Evolutionary conservation across 2,888 invertebrate species (phyloP).

Genomic region (Merodon equestris): DNA sequence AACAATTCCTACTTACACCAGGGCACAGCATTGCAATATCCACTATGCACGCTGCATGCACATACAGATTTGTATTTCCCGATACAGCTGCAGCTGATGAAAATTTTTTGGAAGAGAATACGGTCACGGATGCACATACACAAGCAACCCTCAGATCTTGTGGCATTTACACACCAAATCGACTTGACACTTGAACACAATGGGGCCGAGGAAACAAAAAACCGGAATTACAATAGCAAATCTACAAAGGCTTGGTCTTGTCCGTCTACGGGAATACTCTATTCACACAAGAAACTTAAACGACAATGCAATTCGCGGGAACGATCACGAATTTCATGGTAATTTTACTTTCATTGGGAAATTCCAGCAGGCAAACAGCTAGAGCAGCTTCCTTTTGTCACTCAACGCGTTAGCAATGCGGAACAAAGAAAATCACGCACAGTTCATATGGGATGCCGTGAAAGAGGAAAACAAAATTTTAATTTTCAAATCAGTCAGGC

Average conservation of each 20-base stretch:
- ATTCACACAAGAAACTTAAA: too few species aligned
- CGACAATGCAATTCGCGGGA: slow-evolving; percentile 22
- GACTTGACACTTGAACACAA: slow-evolving; percentile 49
- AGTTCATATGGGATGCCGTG: background rate
- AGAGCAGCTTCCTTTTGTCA: slow-evolving; percentile 50
- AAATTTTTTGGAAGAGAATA: slow-evolving; percentile 33
- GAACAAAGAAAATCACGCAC: slow-evolving; percentile 63
- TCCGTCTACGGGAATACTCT: too few species aligned
- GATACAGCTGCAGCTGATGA: slow-evolving; percentile 40
- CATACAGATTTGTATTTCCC: slow-evolving; percentile 5
- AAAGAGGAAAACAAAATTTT: too few species aligned
- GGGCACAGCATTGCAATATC: slow-evolving; percentile 45
- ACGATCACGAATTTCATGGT: slow-evolving; percentile 24
- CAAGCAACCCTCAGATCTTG: slow-evolving; percentile 4
- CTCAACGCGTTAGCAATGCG: slow-evolving; percentile 23
- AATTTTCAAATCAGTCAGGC: too few species aligned
- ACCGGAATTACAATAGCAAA: slow-evolving; percentile 34
- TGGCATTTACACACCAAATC: slow-evolving; percentile 62
- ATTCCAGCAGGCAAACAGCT: slow-evolving; percentile 18
- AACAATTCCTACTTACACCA: slow-evolving; percentile 46
- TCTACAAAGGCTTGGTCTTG: background rate
- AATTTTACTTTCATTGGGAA: slow-evolving; percentile 62
- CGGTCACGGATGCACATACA: slow-evolving; percentile 29
- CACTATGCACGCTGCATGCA: slow-evolving; percentile 13
- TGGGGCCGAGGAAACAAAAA: slow-evolving; percentile 16